Evolutionary conservation across 2,888 invertebrate species (phyloP), one percentile per base, ranked within the genome.

Genomic region (Heliconius aoede): DNA sequence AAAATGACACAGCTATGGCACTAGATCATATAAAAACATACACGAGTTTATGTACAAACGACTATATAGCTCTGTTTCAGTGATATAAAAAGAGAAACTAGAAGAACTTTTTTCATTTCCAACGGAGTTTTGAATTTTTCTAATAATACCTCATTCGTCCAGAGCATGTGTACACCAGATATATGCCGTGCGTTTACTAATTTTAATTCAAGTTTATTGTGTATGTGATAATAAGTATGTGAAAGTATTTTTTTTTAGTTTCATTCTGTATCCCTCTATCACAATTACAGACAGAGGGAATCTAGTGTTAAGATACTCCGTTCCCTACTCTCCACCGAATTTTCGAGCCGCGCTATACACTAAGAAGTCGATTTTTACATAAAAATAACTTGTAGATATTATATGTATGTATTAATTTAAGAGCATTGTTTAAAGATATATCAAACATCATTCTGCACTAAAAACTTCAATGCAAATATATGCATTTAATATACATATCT

Each of bases 31-130:
- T 18, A 26, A 24, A 51, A 15, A 51, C 68, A 28, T 13, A 51
- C 51, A 68, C 11, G 28, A 3, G 28, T 30, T 21, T 68, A 51
- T 51, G 13, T 51, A 24, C 7, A 8, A 55, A 32, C 15, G n/a
- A 36, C 5, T 9, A 32, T 65, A 8, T 65, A 36, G 36, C 24
- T 65, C 36, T 15, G 24, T 36, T 36, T 24, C 69, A 24, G 72
- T 72, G 60, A 69, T 72, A 60, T 72, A 60, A 72, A n/a, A 72
- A 60, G 72, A 72, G 72, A 72, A 72, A 60, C 72, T 72, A 72
- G 72, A 36, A 60, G 60, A 72, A 72, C 72, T 72, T 72, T 72
- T 72, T 72, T 72, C 72, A 72, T 72, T 72, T 72, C 21, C 60
- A 60, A 26, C 72, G 26, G 40, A 60, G 72, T 72, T 72, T 72